phyloP scores from a whole-genome alignment of 1,140 invertebrate genomes.

The Drosophila melanica region DNA sequence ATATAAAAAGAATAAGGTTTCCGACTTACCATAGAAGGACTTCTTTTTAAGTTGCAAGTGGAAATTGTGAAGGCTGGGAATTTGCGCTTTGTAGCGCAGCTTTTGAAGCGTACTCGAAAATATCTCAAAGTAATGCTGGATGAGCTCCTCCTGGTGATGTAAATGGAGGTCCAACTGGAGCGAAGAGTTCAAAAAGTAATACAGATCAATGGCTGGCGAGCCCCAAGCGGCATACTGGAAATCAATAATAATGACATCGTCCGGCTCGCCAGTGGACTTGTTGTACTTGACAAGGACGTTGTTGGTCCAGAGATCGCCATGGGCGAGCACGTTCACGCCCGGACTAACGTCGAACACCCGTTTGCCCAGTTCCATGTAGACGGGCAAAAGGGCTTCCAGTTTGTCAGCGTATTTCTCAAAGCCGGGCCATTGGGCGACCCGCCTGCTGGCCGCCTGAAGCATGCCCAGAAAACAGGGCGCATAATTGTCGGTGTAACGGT shows the following conservation, averaged over 20 bases:
- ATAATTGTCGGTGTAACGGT: conserved; percentile 74
- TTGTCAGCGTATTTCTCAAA: conserved; percentile 67
- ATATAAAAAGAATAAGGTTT: not conserved
- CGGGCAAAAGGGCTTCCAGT: conserved; percentile 50
- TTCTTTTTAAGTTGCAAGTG: conserved; percentile 65
- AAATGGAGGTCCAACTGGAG: conserved; percentile 67
- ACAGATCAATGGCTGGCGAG: conserved; percentile 78
- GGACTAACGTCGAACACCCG: conserved; percentile 70
- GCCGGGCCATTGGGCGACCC: conserved; percentile 59
- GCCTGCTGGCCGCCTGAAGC: conserved; percentile 54
- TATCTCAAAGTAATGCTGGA: conserved; percentile 63
- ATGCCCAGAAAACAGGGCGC: conserved; percentile 62
- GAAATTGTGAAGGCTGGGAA: conserved; percentile 76
- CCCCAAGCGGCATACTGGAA: conserved; percentile 80
- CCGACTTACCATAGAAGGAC: conserved; percentile 68
- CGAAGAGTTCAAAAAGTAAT: conserved; percentile 79
- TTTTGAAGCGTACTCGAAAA: conserved; percentile 62
- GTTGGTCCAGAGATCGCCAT: conserved; percentile 88
- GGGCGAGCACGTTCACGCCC: conserved; percentile 86
- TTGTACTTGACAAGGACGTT: conserved; percentile 88
- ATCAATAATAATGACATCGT: conserved; percentile 84
- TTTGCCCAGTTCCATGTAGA: conserved; percentile 77
- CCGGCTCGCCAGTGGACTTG: conserved; percentile 78
- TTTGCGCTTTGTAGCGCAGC: conserved; percentile 50
- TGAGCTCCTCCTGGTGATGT: conserved; percentile 66